Percentiles rank a stretch among this genome's conserved stretches.
phyloP scores from a whole-genome alignment of 2,797 vertebrate species.

The Smutsia temminckii region DNA sequence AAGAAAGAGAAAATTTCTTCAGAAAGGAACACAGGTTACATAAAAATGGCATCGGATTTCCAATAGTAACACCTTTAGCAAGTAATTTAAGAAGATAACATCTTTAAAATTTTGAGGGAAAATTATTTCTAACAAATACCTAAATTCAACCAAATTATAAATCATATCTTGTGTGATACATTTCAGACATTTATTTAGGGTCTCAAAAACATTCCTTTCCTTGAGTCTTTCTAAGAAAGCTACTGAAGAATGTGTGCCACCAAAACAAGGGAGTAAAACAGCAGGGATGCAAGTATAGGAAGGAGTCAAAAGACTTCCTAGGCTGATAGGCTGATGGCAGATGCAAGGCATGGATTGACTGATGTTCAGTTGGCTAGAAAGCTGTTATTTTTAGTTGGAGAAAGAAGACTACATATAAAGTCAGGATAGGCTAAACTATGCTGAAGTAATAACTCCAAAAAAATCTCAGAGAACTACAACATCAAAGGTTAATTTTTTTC shows the following conservation, averaged over 20 bases:
- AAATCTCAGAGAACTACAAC: background rate
- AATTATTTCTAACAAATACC: background rate
- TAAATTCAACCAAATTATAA: background rate
- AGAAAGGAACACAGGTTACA: background rate
- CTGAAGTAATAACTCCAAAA: background rate
- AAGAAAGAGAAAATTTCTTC: background rate
- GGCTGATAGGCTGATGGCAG: background rate
- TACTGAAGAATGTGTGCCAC: background rate
- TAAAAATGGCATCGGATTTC: background rate
- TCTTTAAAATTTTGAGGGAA: background rate
- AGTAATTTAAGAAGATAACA: background rate
- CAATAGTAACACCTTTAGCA: background rate
- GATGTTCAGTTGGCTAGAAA: background rate
- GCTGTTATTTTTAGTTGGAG: background rate
- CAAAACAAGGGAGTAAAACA: constrained; percentile 27
- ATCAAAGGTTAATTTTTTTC: background rate
- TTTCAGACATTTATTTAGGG: background rate
- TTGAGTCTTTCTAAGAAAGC: background rate
- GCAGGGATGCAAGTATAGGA: background rate
- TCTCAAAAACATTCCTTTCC: background rate
- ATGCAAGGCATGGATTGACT: background rate
- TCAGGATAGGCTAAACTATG: background rate
- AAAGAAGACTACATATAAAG: background rate
- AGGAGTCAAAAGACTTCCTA: background rate
- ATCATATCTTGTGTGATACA: background rate